phyloP scores from a whole-genome alignment of 2,797 vertebrate genomes.

The Taenioides sp. region DNA sequence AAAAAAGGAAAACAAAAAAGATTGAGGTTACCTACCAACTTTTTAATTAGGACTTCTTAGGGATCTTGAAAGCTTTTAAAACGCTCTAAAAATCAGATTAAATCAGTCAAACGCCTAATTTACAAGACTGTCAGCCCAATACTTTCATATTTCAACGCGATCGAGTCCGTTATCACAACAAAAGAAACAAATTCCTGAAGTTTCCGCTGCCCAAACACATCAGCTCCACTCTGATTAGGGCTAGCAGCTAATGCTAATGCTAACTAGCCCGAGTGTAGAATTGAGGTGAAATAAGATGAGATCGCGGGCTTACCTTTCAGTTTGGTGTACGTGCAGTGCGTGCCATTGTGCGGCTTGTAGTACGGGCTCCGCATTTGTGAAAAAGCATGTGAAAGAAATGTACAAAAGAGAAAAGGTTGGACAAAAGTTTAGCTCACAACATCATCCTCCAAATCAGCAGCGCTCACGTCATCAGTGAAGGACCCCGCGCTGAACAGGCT shows the following conservation, averaged over 20 bases:
- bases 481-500: slow-evolving; percentile 18
- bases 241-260: neutral
- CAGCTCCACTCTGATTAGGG: neutral
- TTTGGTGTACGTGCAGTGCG: slow-evolving; percentile 37
- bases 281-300: neutral
- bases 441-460: slow-evolving; percentile 47
- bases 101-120: neutral
- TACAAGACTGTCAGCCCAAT: neutral
- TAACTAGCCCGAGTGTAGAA: slow-evolving; percentile 28
- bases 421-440: slow-evolving; percentile 36
- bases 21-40: neutral
- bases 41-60: neutral
- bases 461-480: slow-evolving; percentile 42
- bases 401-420: neutral
- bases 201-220: slow-evolving; percentile 17
- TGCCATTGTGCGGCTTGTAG: slow-evolving; percentile 44
- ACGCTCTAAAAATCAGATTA: neutral
- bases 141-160: neutral
- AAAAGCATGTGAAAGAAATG: neutral
- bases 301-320: slow-evolving; percentile 58
- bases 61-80: neutral
- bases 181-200: neutral
- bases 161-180: neutral
- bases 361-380: slow-evolving; percentile 39
- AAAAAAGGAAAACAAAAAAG: too few relatives aligned